Conservation (phyloP, 2,888 invertebrate species). For the Luffia ferchaultella region DNA sequence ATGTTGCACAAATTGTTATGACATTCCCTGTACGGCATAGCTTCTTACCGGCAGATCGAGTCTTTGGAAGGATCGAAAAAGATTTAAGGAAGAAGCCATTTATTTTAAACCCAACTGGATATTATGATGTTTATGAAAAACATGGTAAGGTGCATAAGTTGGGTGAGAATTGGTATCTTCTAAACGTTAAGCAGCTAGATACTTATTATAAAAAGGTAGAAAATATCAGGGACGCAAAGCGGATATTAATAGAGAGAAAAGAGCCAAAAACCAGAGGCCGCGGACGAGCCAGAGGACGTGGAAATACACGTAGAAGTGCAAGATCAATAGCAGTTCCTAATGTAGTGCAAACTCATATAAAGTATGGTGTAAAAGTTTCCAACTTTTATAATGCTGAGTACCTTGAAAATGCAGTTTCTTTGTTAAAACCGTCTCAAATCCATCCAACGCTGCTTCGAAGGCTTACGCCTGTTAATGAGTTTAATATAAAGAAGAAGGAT, state of each 20-base stretch:
- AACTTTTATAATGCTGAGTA: no score
- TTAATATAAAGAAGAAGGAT: no score
- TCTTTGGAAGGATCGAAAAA: conserved; percentile 12
- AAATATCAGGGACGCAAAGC: conserved; percentile 9
- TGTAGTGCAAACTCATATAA: no score
- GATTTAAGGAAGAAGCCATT: neutral
- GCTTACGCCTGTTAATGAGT: no score
- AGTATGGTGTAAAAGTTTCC: no score
- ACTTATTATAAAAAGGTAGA: conserved; percentile 9
- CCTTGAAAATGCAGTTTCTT: no score
- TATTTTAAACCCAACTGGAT: conserved; percentile 2
- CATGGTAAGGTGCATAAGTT: conserved; percentile 4
- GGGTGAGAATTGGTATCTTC: conserved; percentile 4
- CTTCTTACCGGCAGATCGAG: conserved; percentile 12
- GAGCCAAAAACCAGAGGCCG: no score
- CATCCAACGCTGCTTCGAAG: no score
- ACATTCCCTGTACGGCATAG: conserved; percentile 13
- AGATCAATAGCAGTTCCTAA: no score
- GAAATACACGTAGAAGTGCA: no score
- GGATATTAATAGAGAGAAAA: conserved; percentile 10
- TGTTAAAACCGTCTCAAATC: no score
- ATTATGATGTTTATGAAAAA: conserved; percentile 5
- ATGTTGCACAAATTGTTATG: conserved; percentile 7
- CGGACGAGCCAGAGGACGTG: no score
- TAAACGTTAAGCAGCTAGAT: conserved; percentile 6